These are phyloP conservation scores for Montipora efflorescens DNA, from an alignment of 64 coral and sea anemone species.

Conservation along the genomic window DNA sequence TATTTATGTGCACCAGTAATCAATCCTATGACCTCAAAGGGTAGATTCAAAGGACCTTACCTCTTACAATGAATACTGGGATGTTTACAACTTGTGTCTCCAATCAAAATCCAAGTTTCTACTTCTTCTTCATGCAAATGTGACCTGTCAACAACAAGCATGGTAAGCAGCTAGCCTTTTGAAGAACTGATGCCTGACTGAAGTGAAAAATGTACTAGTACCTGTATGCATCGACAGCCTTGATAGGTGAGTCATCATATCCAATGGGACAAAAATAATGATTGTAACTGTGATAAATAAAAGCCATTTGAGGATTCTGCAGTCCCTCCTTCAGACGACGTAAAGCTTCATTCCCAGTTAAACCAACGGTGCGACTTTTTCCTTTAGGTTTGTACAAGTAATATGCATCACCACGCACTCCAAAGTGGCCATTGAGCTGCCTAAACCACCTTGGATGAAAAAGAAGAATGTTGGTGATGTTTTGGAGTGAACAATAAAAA, in stretches of 20 bases:
- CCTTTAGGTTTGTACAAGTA: conserved; percentile 88
- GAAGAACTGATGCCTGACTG: no score
- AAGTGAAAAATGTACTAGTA: background rate
- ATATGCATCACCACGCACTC: conserved; percentile 72
- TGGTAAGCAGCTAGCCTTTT: no score
- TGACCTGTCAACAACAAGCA: conserved; percentile 1
- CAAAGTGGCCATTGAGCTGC: conserved; percentile 76
- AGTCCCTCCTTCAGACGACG: conserved; percentile 74
- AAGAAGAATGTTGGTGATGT: background rate
- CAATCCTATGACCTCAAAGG: no score
- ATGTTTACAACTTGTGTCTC: conserved; percentile 85
- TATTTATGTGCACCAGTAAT: no score
- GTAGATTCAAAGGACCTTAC: background rate
- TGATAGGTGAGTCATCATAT: conserved; percentile 88
- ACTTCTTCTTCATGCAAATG: conserved; percentile 50
- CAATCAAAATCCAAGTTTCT: conserved; percentile 86
- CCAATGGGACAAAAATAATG: conserved; percentile 96
- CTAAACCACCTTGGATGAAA: conserved; percentile 77
- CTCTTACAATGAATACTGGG: conserved; percentile 85
- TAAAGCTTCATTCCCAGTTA: conserved; percentile 77
- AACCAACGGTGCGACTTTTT: conserved; percentile 61
- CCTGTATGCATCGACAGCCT: conserved; percentile 85
- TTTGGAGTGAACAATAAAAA: background rate
- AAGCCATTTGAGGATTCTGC: conserved; percentile 75
- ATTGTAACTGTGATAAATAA: conserved; percentile 92